A percentile compares a stretch with the other conserved stretches of the same genome.
Evolutionary conservation across 2,797 vertebrate species (phyloP).

Genomic region (Siniperca obscura): DNA sequence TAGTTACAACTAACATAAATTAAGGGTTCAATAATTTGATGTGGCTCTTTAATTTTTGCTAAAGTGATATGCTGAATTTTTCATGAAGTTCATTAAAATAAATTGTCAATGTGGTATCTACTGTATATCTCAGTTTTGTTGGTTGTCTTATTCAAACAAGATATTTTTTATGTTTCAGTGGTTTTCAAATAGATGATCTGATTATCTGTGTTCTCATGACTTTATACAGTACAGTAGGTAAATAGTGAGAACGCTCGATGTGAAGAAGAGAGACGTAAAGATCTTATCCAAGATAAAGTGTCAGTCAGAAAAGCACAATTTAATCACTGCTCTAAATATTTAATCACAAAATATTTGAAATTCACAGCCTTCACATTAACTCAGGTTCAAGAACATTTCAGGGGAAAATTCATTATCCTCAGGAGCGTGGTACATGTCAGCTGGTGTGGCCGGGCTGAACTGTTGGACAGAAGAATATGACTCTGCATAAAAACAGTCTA

Average conservation of each 20-base stretch:
- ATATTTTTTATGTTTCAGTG: background rate
- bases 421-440: too few relatives aligned
- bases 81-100: too few relatives aligned
- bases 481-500: rapidly evolving
- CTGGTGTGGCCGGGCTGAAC: background rate
- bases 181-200: background rate
- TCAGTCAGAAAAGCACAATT: background rate
- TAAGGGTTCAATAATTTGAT: too few relatives aligned
- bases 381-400: too few relatives aligned
- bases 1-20: too few relatives aligned
- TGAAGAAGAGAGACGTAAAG: too few relatives aligned
- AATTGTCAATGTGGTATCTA: background rate
- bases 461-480: background rate
- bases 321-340: background rate
- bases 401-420: background rate
- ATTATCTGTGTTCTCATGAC: background rate
- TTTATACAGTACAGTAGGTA: too few relatives aligned
- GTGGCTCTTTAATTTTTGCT: too few relatives aligned
- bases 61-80: too few relatives aligned
- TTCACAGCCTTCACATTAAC: background rate
- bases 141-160: background rate
- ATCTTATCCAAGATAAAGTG: background rate
- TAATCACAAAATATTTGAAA: background rate
- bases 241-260: background rate
- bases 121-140: background rate